Evolutionary conservation across 2,888 invertebrate species (phyloP).

Genomic region (Plebejus melissa): DNA sequence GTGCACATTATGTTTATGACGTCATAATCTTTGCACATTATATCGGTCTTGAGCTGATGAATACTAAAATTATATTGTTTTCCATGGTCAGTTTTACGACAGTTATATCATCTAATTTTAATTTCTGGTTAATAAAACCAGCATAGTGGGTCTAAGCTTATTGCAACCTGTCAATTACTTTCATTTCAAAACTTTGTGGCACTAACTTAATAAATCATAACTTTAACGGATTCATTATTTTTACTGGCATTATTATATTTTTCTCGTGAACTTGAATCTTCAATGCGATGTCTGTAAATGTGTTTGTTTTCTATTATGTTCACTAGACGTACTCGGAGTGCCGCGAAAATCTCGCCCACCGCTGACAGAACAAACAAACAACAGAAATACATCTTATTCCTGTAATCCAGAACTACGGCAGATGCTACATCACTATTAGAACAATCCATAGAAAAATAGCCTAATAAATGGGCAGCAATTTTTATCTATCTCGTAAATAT

Average conservation of each 20-base stretch:
- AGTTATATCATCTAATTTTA: too few species aligned
- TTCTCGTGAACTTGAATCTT: background rate
- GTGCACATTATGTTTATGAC: background rate
- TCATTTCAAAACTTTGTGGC: too few species aligned
- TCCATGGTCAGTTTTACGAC: too few species aligned
- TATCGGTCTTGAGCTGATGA: background rate
- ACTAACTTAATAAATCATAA: too few species aligned
- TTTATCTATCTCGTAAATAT: too few species aligned
- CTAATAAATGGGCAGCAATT: too few species aligned
- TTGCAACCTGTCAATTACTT: too few species aligned
- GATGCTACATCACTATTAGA: background rate
- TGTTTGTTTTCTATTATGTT: constrained; percentile 6
- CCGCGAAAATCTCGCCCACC: constrained; percentile 24
- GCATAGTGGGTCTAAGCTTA: too few species aligned
- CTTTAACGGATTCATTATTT: too few species aligned
- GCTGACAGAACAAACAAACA: constrained; percentile 27
- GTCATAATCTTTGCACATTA: background rate
- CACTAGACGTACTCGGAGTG: constrained; percentile 5
- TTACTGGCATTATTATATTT: background rate
- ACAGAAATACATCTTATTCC: constrained; percentile 27
- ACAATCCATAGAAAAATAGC: background rate
- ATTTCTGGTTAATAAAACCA: too few species aligned
- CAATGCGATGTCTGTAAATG: background rate
- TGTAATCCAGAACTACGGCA: background rate
- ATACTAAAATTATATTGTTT: too few species aligned